Conservation (phyloP, 1,140 invertebrate species). For the Copidosoma floridanum region DNA sequence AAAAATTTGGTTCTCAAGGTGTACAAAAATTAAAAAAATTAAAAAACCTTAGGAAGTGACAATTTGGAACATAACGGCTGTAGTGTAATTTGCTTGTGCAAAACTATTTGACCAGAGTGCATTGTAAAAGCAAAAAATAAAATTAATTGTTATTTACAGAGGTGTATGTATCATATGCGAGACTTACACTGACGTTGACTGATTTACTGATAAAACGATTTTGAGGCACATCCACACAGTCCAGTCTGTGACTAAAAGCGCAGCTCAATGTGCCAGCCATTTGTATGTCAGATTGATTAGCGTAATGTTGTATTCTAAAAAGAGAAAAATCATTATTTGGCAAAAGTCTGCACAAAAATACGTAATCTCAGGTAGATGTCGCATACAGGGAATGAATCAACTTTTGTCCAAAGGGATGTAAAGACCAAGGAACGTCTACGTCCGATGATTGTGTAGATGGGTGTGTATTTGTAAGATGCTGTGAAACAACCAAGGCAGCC, state of each 20-base stretch:
- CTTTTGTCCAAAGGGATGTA: constrained; percentile 83
- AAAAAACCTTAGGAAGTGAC: too few relatives aligned
- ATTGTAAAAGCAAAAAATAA: too few relatives aligned
- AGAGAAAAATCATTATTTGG: constrained; percentile 33
- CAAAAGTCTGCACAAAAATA: constrained; percentile 1
- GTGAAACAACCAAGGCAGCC: constrained; percentile 68
- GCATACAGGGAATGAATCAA: constrained; percentile 82
- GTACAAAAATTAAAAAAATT: background rate
- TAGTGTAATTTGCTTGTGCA: too few relatives aligned
- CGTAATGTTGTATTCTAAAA: constrained; percentile 75
- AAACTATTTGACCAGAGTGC: too few relatives aligned
- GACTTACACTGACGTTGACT: constrained; percentile 59
- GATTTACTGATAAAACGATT: constrained; percentile 51
- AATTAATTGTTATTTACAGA: too few relatives aligned
- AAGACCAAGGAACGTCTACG: constrained; percentile 70
- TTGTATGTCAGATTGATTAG: constrained; percentile 80
- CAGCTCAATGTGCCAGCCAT: constrained; percentile 91
- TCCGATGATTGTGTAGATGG: constrained; percentile 52
- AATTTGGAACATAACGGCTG: too few relatives aligned
- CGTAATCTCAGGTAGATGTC: constrained; percentile 7
- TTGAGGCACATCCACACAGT: constrained; percentile 43
- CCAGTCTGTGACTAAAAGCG: constrained; percentile 67
- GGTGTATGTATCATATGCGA: too few relatives aligned
- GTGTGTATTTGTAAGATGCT: constrained; percentile 45
- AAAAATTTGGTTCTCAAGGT: constrained; percentile 27